Conservation (phyloP, 1,140 invertebrate species). For the Drosophila santomea region DNA sequence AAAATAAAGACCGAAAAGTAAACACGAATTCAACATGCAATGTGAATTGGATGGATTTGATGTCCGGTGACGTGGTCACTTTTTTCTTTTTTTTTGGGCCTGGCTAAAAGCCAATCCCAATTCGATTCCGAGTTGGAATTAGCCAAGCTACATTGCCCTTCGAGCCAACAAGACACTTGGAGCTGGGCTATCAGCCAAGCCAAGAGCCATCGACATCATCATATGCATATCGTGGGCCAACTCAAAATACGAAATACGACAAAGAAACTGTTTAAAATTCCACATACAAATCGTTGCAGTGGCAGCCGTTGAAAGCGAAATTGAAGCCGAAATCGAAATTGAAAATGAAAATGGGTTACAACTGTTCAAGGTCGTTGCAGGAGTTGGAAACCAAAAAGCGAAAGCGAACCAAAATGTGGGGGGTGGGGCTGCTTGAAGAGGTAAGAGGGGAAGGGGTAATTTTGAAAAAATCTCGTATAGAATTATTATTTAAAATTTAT, state of each 20-base stretch:
- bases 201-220: slow-evolving; percentile 22
- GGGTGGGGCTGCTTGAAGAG: slow-evolving; percentile 1
- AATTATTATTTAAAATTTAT: too few relatives aligned
- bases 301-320: slow-evolving; percentile 37
- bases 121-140: slow-evolving; percentile 3
- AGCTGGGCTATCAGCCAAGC: slow-evolving; percentile 20
- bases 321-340: slow-evolving; percentile 42
- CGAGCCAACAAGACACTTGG: slow-evolving; percentile 22
- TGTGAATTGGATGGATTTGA: slow-evolving; percentile 3
- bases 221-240: slow-evolving; percentile 29
- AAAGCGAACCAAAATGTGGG: slow-evolving; percentile 14
- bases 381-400: slow-evolving; percentile 20
- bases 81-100: slow-evolving; percentile 2
- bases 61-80: slow-evolving; percentile 7
- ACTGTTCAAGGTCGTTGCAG: slow-evolving; percentile 64
- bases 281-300: slow-evolving; percentile 74
- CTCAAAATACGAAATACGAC: slow-evolving; percentile 18
- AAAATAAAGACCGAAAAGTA: slow-evolving; percentile 1
- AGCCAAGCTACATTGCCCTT: slow-evolving; percentile 53
- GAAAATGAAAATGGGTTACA: slow-evolving; percentile 66
- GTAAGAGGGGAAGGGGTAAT: background rate
- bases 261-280: slow-evolving; percentile 72
- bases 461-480: too few relatives aligned
- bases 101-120: background rate
- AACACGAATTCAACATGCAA: slow-evolving; percentile 11